Evolutionary conservation across 2,797 vertebrate species (phyloP).

Genomic region (Holocentrus rufus): DNA sequence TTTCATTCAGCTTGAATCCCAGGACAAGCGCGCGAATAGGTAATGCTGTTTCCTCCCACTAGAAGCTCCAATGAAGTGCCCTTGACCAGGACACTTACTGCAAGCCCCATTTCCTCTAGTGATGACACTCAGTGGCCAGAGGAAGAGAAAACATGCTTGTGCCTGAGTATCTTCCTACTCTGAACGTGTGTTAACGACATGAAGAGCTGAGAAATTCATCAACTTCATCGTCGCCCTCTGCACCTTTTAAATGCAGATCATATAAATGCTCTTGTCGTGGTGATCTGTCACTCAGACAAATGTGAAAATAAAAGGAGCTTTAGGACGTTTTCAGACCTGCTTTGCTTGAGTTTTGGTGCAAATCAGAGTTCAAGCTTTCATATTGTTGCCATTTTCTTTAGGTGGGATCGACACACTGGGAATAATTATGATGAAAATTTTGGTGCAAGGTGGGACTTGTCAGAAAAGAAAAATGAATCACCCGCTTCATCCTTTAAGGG

Average conservation of each 20-base stretch:
- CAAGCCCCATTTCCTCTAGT: slow-evolving; percentile 1
- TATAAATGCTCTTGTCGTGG: background rate
- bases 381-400: too few relatives aligned
- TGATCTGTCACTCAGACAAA: slow-evolving; percentile 2
- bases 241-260: slow-evolving; percentile 30
- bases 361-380: too few relatives aligned
- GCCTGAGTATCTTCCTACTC: slow-evolving; percentile 17
- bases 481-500: too few relatives aligned
- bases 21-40: slow-evolving; percentile 40
- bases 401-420: too few relatives aligned
- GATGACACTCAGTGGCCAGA: too few relatives aligned
- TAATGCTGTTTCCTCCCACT: slow-evolving; percentile 45
- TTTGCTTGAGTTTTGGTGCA: too few relatives aligned
- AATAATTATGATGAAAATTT: too few relatives aligned
- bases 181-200: slow-evolving; percentile 25
- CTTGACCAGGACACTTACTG: slow-evolving; percentile 43
- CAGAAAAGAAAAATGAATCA: too few relatives aligned
- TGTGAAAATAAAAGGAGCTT: background rate
- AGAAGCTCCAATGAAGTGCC: slow-evolving; percentile 40
- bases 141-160: too few relatives aligned
- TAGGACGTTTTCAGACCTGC: too few relatives aligned
- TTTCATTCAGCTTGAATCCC: slow-evolving; percentile 53
- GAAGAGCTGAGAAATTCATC: slow-evolving; percentile 16
- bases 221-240: background rate
- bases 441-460: too few relatives aligned